A percentile compares a stretch with the other conserved stretches of the same genome.
These are phyloP conservation scores for Rhizoglyphus robini DNA, from an alignment of 1,140 invertebrate species.

Conservation along the genomic window DNA sequence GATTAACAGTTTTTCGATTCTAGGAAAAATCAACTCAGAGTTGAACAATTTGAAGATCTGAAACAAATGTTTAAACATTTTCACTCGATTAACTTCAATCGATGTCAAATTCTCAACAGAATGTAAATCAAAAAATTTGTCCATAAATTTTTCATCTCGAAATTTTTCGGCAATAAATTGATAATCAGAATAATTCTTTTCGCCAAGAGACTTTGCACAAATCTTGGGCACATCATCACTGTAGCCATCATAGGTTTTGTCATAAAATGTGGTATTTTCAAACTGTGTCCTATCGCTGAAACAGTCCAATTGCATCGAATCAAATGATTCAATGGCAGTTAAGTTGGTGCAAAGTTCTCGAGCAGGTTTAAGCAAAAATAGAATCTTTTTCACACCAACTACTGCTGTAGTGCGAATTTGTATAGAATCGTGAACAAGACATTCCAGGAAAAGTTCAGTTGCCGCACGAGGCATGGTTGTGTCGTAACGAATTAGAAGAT, in stretches of 20 bases:
- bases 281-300: background rate
- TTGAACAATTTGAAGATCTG: background rate
- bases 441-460: constrained; percentile 50
- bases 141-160: background rate
- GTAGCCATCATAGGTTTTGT: background rate
- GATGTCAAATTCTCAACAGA: background rate
- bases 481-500: constrained; percentile 53
- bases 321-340: no score
- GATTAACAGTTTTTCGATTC: background rate
- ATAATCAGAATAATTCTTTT: background rate
- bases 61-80: background rate
- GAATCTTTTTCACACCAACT: constrained; percentile 44
- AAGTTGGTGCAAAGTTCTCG: no score
- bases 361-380: background rate
- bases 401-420: constrained; percentile 55
- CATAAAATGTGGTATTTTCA: background rate
- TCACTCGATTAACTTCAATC: background rate
- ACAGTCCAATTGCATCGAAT: background rate
- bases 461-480: constrained; percentile 45
- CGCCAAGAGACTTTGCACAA: background rate
- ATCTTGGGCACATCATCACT: background rate
- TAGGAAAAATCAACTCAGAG: background rate
- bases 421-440: constrained; percentile 59
- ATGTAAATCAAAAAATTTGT: background rate
- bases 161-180: background rate